phyloP scores from a whole-genome alignment of 2,888 invertebrate species.

The Harpalus rufipes region DNA sequence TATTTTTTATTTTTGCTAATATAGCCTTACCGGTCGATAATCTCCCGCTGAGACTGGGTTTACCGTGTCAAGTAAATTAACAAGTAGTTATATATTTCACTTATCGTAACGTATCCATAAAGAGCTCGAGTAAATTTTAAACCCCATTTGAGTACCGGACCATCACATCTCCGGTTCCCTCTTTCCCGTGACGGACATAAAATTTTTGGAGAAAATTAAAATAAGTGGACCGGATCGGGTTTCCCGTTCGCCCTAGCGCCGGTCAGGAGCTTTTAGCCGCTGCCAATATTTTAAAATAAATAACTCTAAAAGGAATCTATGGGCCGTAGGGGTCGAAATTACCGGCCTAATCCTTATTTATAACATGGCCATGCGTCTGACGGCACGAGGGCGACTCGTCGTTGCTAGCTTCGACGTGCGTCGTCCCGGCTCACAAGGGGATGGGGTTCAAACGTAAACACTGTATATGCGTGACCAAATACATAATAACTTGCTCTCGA shows the following conservation, averaged over 20 bases:
- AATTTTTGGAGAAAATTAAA: constrained; percentile 77
- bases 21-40: too few species aligned
- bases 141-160: constrained; percentile 48
- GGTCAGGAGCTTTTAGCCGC: constrained; percentile 73
- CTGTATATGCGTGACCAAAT: not conserved
- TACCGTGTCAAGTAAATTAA: too few species aligned
- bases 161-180: constrained; percentile 19
- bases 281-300: constrained; percentile 78
- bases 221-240: constrained; percentile 77
- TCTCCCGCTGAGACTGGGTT: too few species aligned
- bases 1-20: too few species aligned
- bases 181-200: constrained; percentile 71
- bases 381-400: constrained; percentile 68
- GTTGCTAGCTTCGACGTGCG: constrained; percentile 18
- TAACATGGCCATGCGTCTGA: constrained; percentile 76
- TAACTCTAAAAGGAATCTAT: constrained; percentile 78
- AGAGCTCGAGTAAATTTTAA: constrained; percentile 52
- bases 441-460: constrained; percentile 16
- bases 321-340: constrained; percentile 76
- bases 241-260: constrained; percentile 68
- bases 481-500: not conserved
- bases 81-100: constrained; percentile 6
- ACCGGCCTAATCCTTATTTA: constrained; percentile 78
- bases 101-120: constrained; percentile 48
- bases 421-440: not conserved